Conservation (phyloP, 2,113 vertebrate genomes). For the Daubentonia madagascariensis region DNA sequence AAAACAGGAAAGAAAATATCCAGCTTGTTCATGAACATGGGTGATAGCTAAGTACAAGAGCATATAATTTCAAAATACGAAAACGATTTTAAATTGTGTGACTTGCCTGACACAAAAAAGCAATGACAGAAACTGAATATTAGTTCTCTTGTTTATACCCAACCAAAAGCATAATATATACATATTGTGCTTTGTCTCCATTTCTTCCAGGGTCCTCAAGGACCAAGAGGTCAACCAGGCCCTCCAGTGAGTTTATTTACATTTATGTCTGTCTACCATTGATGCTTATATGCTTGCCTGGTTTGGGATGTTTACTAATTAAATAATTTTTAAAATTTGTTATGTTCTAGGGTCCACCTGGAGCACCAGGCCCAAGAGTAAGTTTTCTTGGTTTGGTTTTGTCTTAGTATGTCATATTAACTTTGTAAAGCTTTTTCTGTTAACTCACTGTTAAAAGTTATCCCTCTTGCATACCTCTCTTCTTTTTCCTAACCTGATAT, state of each 20-base stretch:
- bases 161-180: neutral
- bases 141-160: neutral
- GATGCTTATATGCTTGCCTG: conserved; percentile 8
- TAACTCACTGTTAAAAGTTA: neutral
- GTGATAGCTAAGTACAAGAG: neutral
- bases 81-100: neutral
- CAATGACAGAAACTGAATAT: neutral
- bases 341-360: conserved; percentile 89
- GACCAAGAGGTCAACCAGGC: conserved; percentile 90
- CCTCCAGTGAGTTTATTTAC: conserved; percentile 89
- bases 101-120: neutral
- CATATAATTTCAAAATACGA: neutral
- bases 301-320: conserved; percentile 32
- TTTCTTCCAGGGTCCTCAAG: conserved; percentile 92
- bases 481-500: neutral
- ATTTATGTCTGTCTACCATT: neutral
- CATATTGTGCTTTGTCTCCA: conserved; percentile 37
- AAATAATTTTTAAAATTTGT: conserved; percentile 1
- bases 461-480: neutral
- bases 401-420: neutral
- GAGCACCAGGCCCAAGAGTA: conserved; percentile 91
- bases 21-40: neutral
- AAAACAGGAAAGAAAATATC: neutral
- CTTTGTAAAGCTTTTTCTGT: neutral
- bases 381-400: conserved; percentile 75